Conservation (phyloP, 1,140 invertebrate genomes). For the Neuroterus valhalla region DNA sequence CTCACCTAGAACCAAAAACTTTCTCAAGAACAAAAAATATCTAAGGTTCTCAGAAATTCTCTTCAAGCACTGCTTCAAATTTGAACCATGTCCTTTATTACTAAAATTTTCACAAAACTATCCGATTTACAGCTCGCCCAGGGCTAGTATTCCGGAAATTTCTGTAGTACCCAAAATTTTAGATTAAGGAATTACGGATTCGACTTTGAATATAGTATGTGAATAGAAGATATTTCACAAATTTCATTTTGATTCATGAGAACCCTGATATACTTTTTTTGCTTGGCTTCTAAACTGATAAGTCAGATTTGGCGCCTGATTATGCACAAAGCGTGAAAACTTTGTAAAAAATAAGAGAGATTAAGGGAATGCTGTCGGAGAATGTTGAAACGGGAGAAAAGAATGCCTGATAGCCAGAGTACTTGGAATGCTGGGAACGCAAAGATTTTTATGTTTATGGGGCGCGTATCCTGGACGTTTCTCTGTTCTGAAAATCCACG, state of each 20-base stretch:
- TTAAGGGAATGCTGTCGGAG: neutral
- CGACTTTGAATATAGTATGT: no score
- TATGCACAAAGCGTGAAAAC: conserved; percentile 25
- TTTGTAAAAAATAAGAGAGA: neutral
- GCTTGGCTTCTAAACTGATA: neutral
- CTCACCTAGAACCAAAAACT: neutral
- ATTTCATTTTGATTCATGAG: neutral
- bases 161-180: no score
- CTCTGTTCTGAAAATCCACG: conserved; percentile 21
- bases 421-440: conserved; percentile 4
- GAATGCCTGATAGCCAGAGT: conserved; percentile 8
- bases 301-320: conserved; percentile 14
- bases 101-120: no score
- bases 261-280: conserved; percentile 3
- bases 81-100: no score
- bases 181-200: no score
- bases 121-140: no score
- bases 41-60: neutral
- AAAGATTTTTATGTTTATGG: conserved; percentile 26
- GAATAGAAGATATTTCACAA: no score
- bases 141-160: no score
- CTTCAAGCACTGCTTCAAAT: no score
- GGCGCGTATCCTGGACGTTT: conserved; percentile 1
- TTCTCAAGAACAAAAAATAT: neutral
- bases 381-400: neutral